Conservation (phyloP, 1,140 invertebrate genomes). For the Grapholita molesta region DNA sequence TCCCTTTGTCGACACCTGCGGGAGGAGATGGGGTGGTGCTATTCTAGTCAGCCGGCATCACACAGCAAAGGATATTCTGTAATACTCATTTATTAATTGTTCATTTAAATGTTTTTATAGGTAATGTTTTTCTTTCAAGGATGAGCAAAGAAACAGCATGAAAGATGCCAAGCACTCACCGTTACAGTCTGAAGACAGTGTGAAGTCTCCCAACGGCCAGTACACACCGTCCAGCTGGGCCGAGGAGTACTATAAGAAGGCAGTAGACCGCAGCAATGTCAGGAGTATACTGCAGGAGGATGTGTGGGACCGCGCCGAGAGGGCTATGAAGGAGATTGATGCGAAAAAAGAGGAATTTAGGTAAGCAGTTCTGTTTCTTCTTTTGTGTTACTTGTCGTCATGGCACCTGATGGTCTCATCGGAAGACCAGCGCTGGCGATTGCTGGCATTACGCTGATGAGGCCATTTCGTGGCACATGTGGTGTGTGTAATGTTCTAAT, state of each 20-base stretch:
- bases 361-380: constrained; percentile 22
- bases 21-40: too few species aligned
- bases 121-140: background rate
- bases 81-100: background rate
- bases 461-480: too few species aligned
- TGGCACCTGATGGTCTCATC: too few species aligned
- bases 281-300: constrained; percentile 28
- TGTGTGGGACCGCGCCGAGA: constrained; percentile 41
- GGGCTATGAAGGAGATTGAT: constrained; percentile 46
- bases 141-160: background rate
- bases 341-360: constrained; percentile 21
- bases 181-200: background rate
- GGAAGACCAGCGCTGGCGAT: too few species aligned
- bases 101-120: background rate
- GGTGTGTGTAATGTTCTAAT: too few species aligned
- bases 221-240: constrained; percentile 42
- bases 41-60: too few species aligned
- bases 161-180: background rate
- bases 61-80: too few species aligned
- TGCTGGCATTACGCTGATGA: too few species aligned
- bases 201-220: background rate
- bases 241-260: constrained; percentile 45
- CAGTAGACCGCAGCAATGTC: constrained; percentile 31
- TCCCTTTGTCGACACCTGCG: too few species aligned
- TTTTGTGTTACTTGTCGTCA: too few species aligned